Conservation (phyloP, 1,140 invertebrate species). For the Laupala kohalensis region DNA sequence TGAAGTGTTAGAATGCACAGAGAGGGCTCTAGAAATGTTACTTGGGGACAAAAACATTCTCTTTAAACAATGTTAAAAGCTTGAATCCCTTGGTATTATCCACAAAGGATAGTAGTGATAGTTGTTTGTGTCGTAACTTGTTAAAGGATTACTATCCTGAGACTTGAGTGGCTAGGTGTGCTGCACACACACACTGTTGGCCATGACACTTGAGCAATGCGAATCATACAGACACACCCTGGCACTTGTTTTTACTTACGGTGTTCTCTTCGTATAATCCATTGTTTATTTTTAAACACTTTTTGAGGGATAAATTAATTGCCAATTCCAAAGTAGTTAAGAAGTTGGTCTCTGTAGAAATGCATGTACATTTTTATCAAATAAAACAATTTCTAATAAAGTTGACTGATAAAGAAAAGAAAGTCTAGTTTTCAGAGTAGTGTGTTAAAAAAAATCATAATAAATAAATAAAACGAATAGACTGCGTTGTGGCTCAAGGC, state of each 20-base stretch:
- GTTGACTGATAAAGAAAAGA: neutral
- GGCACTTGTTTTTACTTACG: too few relatives aligned
- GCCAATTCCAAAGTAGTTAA: neutral
- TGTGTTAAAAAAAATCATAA: too few relatives aligned
- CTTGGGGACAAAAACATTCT: neutral
- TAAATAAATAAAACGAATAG: too few relatives aligned
- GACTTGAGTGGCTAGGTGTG: neutral
- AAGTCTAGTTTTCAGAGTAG: neutral
- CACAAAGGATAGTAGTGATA: neutral
- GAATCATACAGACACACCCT: too few relatives aligned
- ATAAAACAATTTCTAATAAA: neutral
- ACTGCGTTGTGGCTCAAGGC: neutral
- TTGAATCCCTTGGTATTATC: neutral
- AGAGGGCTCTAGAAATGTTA: neutral
- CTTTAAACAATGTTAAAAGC: neutral
- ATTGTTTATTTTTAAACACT: too few relatives aligned
- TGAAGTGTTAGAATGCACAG: neutral
- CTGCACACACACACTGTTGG: too few relatives aligned
- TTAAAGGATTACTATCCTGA: too few relatives aligned
- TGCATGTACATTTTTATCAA: neutral
- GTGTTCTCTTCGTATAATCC: too few relatives aligned
- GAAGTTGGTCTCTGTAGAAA: neutral
- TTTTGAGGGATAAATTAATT: neutral
- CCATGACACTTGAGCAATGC: too few relatives aligned
- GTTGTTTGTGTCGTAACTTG: neutral